Evolutionary conservation across 2,888 invertebrate genomes (phyloP).

Genomic region (Melieria omissa): DNA sequence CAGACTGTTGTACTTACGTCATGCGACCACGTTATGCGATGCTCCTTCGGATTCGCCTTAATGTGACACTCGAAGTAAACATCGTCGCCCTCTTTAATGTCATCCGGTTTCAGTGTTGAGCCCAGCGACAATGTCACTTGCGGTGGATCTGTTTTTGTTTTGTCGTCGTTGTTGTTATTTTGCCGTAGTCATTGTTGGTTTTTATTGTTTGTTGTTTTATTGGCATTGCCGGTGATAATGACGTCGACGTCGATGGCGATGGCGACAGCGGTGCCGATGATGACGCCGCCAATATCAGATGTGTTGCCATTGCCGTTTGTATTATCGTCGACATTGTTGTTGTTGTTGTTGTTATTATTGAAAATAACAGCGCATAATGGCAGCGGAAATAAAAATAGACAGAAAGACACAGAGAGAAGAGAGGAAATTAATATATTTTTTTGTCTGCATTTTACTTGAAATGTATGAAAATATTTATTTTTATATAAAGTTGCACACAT

Average conservation of each 20-base stretch:
- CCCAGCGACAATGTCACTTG: conserved; percentile 78
- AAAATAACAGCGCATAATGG: neutral
- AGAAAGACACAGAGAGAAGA: conserved; percentile 2
- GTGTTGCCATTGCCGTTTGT: conserved; percentile 35
- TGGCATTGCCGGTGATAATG: neutral
- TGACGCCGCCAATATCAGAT: conserved; percentile 18
- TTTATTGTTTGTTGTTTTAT: neutral
- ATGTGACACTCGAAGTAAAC: conserved; percentile 85
- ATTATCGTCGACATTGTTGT: conserved; percentile 13
- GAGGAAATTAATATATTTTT: neutral
- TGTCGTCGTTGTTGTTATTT: neutral
- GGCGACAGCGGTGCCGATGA: conserved; percentile 5
- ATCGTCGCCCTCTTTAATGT: conserved; percentile 84
- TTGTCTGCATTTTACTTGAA: neutral
- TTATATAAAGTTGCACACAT: too few species aligned
- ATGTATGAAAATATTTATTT: too few species aligned
- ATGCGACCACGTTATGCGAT: conserved; percentile 81
- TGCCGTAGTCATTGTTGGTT: neutral
- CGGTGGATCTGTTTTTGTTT: conserved; percentile 73
- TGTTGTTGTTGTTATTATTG: conserved; percentile 34
- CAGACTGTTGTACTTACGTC: conserved; percentile 71
- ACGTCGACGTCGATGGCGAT: neutral
- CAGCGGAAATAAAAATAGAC: neutral
- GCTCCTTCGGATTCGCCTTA: conserved; percentile 79
- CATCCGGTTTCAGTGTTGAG: conserved; percentile 78